phyloP scores from a whole-genome alignment of 2,888 invertebrate species.

The Drosophila robusta region DNA sequence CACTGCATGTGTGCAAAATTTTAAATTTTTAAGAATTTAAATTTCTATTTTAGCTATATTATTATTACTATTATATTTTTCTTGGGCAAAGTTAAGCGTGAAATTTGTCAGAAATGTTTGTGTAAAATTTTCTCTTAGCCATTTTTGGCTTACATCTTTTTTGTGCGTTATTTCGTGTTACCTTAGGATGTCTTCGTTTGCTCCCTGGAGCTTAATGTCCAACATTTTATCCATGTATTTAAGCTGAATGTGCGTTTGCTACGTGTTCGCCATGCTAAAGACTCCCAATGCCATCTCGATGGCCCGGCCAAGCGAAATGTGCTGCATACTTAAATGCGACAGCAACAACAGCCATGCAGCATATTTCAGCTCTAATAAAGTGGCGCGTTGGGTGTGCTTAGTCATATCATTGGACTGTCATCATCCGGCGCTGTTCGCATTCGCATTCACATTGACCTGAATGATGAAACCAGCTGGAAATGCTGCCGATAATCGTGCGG shows the following conservation, averaged over 20 bases:
- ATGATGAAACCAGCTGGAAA: slow-evolving; percentile 23
- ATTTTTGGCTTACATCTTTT: slow-evolving; percentile 7
- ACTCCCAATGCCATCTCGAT: slow-evolving; percentile 49
- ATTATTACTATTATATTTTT: slow-evolving; percentile 18
- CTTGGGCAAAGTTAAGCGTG: slow-evolving; percentile 52
- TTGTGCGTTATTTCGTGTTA: not conserved
- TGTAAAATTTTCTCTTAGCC: slow-evolving; percentile 14
- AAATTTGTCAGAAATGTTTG: slow-evolving; percentile 53
- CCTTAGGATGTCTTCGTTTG: slow-evolving; percentile 26
- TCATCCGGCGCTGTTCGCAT: slow-evolving; percentile 18
- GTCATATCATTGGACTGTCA: slow-evolving; percentile 42
- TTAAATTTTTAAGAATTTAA: slow-evolving; percentile 66
- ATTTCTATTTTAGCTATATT: slow-evolving; percentile 38
- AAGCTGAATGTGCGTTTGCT: slow-evolving; percentile 68
- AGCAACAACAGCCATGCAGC: slow-evolving; percentile 46
- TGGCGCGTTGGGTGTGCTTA: slow-evolving; percentile 58
- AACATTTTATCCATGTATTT: slow-evolving; percentile 74
- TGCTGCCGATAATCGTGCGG: not conserved
- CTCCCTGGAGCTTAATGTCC: slow-evolving; percentile 64
- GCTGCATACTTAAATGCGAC: slow-evolving; percentile 65
- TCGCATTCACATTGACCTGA: slow-evolving; percentile 24
- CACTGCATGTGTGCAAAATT: slow-evolving; percentile 26
- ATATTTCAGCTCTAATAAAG: slow-evolving; percentile 74
- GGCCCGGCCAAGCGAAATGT: slow-evolving; percentile 43
- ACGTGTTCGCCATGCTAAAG: slow-evolving; percentile 69